Evolutionary conservation across 2,888 invertebrate species (phyloP).

Genomic region (Lasius platythorax): DNA sequence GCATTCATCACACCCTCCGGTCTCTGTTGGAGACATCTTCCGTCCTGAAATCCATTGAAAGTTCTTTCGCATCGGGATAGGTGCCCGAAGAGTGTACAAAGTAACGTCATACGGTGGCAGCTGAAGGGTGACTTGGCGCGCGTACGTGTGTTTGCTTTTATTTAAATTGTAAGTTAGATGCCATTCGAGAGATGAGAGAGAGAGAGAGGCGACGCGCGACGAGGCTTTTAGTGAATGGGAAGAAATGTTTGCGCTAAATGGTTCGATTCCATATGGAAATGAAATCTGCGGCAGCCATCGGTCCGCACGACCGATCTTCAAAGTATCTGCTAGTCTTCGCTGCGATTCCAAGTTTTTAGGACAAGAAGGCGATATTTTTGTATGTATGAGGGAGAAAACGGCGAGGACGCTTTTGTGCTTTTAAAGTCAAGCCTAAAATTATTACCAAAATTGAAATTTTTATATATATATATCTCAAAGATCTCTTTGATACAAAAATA

Average conservation of each 20-base stretch:
- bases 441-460: background rate
- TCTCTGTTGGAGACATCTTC: conserved; percentile 70
- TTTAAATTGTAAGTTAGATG: conserved; percentile 86
- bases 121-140: conserved; percentile 53
- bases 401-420: background rate
- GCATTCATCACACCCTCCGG: conserved; percentile 75
- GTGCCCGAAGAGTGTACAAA: conserved; percentile 66
- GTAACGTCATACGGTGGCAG: conserved; percentile 65
- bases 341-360: conserved; percentile 54
- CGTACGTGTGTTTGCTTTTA: conserved; percentile 85
- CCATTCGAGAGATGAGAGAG: conserved; percentile 53
- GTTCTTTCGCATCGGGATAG: conserved; percentile 68
- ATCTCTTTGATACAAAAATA: background rate
- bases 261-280: conserved; percentile 85
- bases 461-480: too few species aligned
- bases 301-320: conserved; percentile 71
- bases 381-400: conserved; percentile 60
- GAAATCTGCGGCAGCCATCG: conserved; percentile 64
- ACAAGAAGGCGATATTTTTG: conserved; percentile 61
- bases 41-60: conserved; percentile 73
- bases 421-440: conserved; percentile 7
- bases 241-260: conserved; percentile 85
- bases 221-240: conserved; percentile 82
- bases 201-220: conserved; percentile 44
- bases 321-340: conserved; percentile 69